Base-by-base conservation (phyloP, 1,140 invertebrate genomes). In the Adoxophyes honmai region DNA sequence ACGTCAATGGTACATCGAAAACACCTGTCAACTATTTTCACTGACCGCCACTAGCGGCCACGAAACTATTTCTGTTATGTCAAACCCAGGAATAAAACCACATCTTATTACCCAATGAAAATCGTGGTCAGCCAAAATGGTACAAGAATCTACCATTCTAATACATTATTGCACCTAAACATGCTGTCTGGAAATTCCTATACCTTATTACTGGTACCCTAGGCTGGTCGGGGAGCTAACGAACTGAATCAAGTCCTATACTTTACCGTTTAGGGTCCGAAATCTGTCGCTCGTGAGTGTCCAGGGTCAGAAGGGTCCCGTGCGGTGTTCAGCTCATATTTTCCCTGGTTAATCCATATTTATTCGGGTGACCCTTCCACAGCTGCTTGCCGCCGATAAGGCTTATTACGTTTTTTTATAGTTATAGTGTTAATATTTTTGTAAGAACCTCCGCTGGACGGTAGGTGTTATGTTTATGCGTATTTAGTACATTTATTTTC, bases 301-400 rank as follows among this genome's bases (percentile, higher is more conserved):
- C n/a, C 4, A 10, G n/a, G 18, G 42, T 28, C 28, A 21, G 21
- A 33, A 48, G 42, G 42, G 4, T 48, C 6, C 9, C 34, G 21
- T 16, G 42, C 21, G 36, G 28, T 34, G 18, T 53, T 57, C 56
- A 52, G 36, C 64, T 73, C 65, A 68, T 65, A 73, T 73, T 73
- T 73, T 61, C 61, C 42, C 57, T 52, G 16, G 59, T 53, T 73
- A 73, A 73, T 73, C 70, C 68, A 73, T 70, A 73, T 70, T 73
- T 73, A 73, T 70, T 62, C 42, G 63, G 59, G 60, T 70, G 68
- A 68, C 68, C 70, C 64, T 62, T 42, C 55, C 39, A 60, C 62
- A 59, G 60, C 68, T 70, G 70, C 57, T 61, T 33, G 51, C 11
- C 48, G 7, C 21, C 70, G 70, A 73, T 73, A 73, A 73, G 59